These are phyloP conservation scores for Lordiphosa stackelbergi DNA, from an alignment of 1,140 invertebrate genomes.

Conservation along the genomic window DNA sequence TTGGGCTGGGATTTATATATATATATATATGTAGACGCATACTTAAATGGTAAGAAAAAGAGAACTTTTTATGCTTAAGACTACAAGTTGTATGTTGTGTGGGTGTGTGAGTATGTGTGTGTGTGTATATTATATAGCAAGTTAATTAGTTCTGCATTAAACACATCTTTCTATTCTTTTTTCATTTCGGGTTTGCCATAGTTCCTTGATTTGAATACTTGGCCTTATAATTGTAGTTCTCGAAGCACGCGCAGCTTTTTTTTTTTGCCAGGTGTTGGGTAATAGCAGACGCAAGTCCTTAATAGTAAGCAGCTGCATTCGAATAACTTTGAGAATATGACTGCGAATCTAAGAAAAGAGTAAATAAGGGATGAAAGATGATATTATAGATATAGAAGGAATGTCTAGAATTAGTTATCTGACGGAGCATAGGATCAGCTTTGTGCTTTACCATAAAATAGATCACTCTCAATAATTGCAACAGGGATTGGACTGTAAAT, in stretches of 20 bases:
- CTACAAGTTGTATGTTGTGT: slow-evolving; percentile 38
- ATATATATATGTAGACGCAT: slow-evolving; percentile 49
- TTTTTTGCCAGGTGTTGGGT: slow-evolving; percentile 38
- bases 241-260: slow-evolving; percentile 71
- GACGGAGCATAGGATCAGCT: no score
- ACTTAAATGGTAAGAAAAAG: slow-evolving; percentile 59
- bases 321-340: slow-evolving; percentile 72
- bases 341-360: slow-evolving; percentile 63
- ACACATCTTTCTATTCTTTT: slow-evolving; percentile 43
- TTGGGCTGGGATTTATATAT: slow-evolving; percentile 9
- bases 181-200: slow-evolving; percentile 42
- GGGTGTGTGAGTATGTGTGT: slow-evolving; percentile 18
- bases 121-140: slow-evolving; percentile 42
- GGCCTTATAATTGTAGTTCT: slow-evolving; percentile 36
- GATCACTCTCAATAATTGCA: no score
- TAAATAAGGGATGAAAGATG: slow-evolving; percentile 10
- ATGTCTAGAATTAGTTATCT: no score
- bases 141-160: slow-evolving; percentile 44
- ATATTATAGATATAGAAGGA: no score
- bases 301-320: slow-evolving; percentile 75
- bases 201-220: slow-evolving; percentile 58
- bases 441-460: no score
- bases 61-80: slow-evolving; percentile 59
- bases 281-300: slow-evolving; percentile 30
- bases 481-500: no score